Evolutionary conservation across 2,797 vertebrate genomes (phyloP), one percentile per base, ranked within the genome.

Genomic region (Distichodus sexfasciatus): DNA sequence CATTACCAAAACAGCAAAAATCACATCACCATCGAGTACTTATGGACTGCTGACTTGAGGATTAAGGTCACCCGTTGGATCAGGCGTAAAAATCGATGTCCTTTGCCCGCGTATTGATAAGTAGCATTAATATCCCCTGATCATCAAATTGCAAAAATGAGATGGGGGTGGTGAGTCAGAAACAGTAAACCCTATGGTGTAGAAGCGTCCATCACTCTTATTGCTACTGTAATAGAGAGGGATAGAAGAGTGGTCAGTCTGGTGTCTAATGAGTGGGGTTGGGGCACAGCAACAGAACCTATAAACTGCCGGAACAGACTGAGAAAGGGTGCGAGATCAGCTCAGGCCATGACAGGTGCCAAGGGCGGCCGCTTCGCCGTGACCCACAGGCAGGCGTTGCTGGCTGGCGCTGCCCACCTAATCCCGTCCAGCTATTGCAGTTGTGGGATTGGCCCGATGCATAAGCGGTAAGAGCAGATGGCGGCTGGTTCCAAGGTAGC

Each of bases 341-440:
- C 81, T 78, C 79, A 47, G 74, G 74, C 86, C n/a, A n/a, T n/a
- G 91, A 84, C 92, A 91, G 88, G 87, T 93, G 91, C 89, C 86
- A 7, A 3, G 47, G 69, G 72, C 44, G 63, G n/a, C 80, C 48
- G 47, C 71, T 81, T 77, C 60, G 74, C 74, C 14, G 44, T 86
- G 89, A 87, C 86, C 85, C 85, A 79, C 80, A 69, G 46, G 76
- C 82, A 79, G 79, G 80, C 80, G 81, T 81, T 19, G 60, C 47
- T 83, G 83, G 74, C 71, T 87, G 54, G 67, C 21, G 67, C 75
- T 85, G 82, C 82, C 83, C 76, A 58, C 66, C 85, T 92, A 92
- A 93, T 92, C 91, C 90, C 44, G 44, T 31, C 87, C 92, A 90
- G 92, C 91, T 93, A 90, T 90, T 92, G 86, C 84, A 90, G 88